These are phyloP conservation scores for Onychostoma macrolepis DNA, from an alignment of 2,113 vertebrate species.

Conservation along the genomic window DNA sequence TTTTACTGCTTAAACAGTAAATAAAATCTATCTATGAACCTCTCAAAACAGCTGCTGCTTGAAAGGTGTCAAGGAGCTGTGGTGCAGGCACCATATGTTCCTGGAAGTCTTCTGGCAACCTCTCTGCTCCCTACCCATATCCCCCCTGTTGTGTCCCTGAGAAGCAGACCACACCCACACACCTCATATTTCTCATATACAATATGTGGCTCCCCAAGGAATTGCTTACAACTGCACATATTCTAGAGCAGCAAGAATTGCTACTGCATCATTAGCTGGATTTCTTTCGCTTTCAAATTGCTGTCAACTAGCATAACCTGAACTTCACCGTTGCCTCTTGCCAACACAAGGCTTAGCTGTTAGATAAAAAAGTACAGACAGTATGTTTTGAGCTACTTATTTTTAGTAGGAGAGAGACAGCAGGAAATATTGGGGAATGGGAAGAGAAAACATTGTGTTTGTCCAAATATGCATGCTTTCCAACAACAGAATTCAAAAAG, in stretches of 20 bases:
- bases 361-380: too few relatives aligned
- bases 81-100: conserved; percentile 45
- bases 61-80: conserved; percentile 33
- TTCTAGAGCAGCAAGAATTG: background rate
- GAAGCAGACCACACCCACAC: conserved; percentile 37
- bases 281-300: background rate
- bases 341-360: too few relatives aligned
- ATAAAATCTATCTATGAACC: conserved; percentile 8
- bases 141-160: conserved; percentile 45
- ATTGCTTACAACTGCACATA: background rate
- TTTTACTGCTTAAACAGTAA: conserved; percentile 15
- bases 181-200: conserved; percentile 30
- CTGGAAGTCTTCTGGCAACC: conserved; percentile 46
- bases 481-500: too few relatives aligned
- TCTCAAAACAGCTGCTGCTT: conserved; percentile 32
- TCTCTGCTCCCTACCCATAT: conserved; percentile 35
- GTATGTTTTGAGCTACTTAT: too few relatives aligned
- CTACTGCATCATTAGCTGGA: background rate
- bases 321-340: too few relatives aligned
- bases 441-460: too few relatives aligned
- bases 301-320: too few relatives aligned
- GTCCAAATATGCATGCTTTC: too few relatives aligned
- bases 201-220: conserved; percentile 9
- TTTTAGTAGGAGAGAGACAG: too few relatives aligned
- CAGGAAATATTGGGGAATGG: too few relatives aligned